Base-by-base conservation (phyloP, 2,888 invertebrate genomes). In the Acrobasis consociella region DNA sequence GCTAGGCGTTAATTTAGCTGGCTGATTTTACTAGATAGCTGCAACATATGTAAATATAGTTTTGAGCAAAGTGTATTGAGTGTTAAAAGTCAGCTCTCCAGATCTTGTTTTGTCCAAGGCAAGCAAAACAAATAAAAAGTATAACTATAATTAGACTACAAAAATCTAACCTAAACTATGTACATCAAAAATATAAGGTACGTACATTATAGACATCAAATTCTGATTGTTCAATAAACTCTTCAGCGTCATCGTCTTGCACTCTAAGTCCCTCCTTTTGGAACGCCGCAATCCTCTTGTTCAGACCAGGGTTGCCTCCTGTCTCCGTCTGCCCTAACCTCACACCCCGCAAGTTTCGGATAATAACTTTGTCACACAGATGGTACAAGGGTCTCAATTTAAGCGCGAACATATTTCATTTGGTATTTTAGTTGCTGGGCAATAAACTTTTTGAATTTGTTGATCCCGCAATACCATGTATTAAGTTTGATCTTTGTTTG, bases 141-240 rank as follows among this genome's bases (percentile, higher is more conserved):
- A 1, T 39, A 7, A 10, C 8, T 46, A 1, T 55, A 1, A 49
- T n/a, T n/a, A n/a, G n/a, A n/a, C n/a, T n/a, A 60, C 49, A 52
- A 62, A 55, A 39, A 49, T n/a, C 49, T 46, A 58, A 15, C 49
- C 52, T 5, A 7, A 31, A 31, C 31, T 31, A n/a, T n/a, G n/a
- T n/a, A 5, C 31, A 7, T 7, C 31, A 55, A 49, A 39, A 15
- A 49, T 61, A 49, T 9, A 56, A 9, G 38, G 1, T 53, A 72
- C 77, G 75, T 69, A 91, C 86, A 53, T 86, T 82, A 62, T 79
- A 81, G 67, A 93, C 90, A 67, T 91, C 87, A 60, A 87, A 86
- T 46, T 87, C 89, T 8, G 88, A 89, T 65, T 83, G 75, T 65
- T 90, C 91, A 2, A 93, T 70, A 60, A 86, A 83, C 63, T 92